These are phyloP conservation scores for Perodicticus potto DNA, from an alignment of 2,797 vertebrate genomes.

Conservation along the genomic window DNA sequence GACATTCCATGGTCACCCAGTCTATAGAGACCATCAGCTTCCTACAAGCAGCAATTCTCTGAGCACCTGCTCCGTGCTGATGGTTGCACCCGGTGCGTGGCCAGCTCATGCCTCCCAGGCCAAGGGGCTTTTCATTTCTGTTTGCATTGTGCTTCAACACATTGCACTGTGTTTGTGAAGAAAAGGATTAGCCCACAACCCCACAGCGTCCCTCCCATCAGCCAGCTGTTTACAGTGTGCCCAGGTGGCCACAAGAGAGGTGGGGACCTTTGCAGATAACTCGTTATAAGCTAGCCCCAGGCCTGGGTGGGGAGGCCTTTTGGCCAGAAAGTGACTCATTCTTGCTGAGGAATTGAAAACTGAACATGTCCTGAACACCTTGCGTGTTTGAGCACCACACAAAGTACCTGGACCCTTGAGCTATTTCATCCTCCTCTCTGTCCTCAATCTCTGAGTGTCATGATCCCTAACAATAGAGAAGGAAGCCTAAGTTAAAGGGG, in stretches of 20 bases:
- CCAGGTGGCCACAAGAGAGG: constrained; percentile 74
- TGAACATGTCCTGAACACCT: not conserved
- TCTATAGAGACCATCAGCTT: not conserved
- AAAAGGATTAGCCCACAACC: not conserved
- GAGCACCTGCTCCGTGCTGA: not conserved
- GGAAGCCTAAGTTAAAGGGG: too few relatives aligned
- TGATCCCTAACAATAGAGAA: not conserved
- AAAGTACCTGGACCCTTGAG: not conserved
- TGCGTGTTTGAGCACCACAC: not conserved
- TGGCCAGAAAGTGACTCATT: constrained; percentile 63
- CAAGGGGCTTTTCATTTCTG: not conserved
- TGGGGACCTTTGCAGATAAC: not conserved
- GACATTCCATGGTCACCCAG: fast-evolving
- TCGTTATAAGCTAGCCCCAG: constrained; percentile 67
- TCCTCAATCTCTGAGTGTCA: not conserved
- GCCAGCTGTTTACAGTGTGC: constrained; percentile 55
- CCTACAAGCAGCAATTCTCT: not conserved
- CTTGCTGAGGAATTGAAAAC: not conserved
- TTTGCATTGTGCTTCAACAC: not conserved
- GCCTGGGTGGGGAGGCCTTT: constrained; percentile 68
- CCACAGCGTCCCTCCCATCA: constrained; percentile 32
- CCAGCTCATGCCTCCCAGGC: not conserved
- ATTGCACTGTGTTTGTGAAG: too few relatives aligned
- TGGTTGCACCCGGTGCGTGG: not conserved
- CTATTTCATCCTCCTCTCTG: not conserved